A percentile compares a stretch with the other conserved stretches of the same genome.
These are phyloP conservation scores for Megaceryle torquata DNA, from an alignment of 2,113 vertebrate genomes.

Conservation along the genomic window DNA sequence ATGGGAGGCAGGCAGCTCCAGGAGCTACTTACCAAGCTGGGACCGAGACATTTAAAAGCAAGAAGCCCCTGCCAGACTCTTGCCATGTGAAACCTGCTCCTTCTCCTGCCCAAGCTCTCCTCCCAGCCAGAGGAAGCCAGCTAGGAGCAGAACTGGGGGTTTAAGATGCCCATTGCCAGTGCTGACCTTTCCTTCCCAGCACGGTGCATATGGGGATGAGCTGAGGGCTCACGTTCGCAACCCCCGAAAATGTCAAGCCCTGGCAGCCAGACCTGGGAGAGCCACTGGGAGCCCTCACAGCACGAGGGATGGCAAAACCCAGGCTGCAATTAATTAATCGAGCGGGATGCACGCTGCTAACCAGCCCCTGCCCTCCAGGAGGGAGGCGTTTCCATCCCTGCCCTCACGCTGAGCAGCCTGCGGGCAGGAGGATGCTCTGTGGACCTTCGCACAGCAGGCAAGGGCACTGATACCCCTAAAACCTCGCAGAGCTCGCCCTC, in stretches of 20 bases:
- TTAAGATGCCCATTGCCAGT: background rate
- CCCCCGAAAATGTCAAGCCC: conserved; percentile 43
- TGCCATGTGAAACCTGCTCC: background rate
- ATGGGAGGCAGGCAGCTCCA: background rate
- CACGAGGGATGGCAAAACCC: background rate
- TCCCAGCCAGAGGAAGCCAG: background rate
- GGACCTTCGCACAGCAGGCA: background rate
- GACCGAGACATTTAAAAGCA: background rate
- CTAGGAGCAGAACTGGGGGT: background rate
- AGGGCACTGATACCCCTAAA: background rate
- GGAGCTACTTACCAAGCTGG: background rate
- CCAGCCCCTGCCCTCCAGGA: background rate
- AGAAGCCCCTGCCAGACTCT: background rate
- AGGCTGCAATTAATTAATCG: conserved; percentile 5
- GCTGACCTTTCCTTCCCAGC: conserved; percentile 50
- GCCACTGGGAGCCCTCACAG: background rate
- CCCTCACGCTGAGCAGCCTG: rapidly evolving
- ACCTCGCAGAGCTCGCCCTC: no score
- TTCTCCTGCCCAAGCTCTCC: background rate
- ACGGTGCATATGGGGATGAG: rapidly evolving
- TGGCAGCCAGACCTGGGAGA: background rate
- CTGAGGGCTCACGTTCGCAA: background rate
- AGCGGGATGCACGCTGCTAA: background rate
- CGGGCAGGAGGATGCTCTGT: background rate
- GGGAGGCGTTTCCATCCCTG: background rate